Base-by-base conservation (phyloP, 2,797 vertebrate species). In the Sebastiscus tertius region DNA sequence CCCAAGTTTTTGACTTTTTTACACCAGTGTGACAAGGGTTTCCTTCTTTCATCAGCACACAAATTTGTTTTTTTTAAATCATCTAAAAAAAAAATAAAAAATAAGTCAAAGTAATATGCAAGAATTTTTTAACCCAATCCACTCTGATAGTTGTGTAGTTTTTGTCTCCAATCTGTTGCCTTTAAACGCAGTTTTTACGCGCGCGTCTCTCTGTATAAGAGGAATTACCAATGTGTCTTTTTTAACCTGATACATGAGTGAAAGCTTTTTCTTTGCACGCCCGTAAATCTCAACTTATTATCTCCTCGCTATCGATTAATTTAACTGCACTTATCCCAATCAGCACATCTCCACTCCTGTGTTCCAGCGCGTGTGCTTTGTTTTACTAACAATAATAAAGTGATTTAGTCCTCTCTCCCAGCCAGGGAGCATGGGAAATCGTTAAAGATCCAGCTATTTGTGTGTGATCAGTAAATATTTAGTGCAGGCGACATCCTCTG, bases 391-490 rank as follows among this genome's bases (percentile, higher is more conserved):
- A 97, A 97, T 97, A 97, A 98, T 97, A 96, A 97, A 97, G 97
- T 96, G 97, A 97, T 97, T 96, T 96, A 96, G 96, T 96, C 96
- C 96, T 94, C 94, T 96, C 95, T 96, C 93, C 91, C 93, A 93
- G 94, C 94, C 92, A 39, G 36, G 88, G 95, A 94, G 93, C 96
- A 94, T 94, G 95, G 95, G 94, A 96, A 97, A 97, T 97, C 97
- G 96, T 97, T 98, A 96, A 89, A 94, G 94, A 96, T 94, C 94
- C 94, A 93, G 95, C 96, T 96, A 97, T 97, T 97, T 97, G 97
- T 97, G 96, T 97, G 97, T 96, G 97, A 98, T 97, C 97, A 96
- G 97, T 97, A 98, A 99, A 98, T 98, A 99, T 99, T 98, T 97
- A 98, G 97, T 96, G 96, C 93, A 96, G 95, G 95, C 95, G 96